phyloP scores from a whole-genome alignment of 2,113 vertebrate species.

The Sinocyclocheilus rhinocerous region DNA sequence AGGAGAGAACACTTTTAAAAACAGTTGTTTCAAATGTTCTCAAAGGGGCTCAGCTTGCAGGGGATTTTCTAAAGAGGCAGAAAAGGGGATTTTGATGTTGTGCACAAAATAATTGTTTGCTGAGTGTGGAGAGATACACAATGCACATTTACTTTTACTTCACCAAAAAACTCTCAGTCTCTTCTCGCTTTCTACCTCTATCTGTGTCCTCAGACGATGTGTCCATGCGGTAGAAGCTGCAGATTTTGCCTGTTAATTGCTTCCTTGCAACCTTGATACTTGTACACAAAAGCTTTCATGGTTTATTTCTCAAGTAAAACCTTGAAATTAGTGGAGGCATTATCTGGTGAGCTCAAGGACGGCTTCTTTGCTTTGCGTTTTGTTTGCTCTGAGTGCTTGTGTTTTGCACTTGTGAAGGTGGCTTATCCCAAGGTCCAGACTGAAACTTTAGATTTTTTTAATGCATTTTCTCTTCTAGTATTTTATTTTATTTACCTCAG shows the following conservation, averaged over 20 bases:
- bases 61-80: conserved; percentile 38
- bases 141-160: conserved; percentile 37
- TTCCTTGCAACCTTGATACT: conserved; percentile 6
- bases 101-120: conserved; percentile 27
- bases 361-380: background rate
- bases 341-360: conserved; percentile 25
- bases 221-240: conserved; percentile 6
- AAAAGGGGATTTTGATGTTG: conserved; percentile 30
- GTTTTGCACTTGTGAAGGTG: background rate
- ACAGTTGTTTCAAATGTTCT: conserved; percentile 38
- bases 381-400: background rate
- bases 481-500: background rate
- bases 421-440: background rate
- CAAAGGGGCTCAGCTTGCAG: conserved; percentile 6
- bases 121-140: background rate
- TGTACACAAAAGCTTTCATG: background rate
- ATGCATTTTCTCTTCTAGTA: no score
- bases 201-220: conserved; percentile 8
- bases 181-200: conserved; percentile 6
- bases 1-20: background rate
- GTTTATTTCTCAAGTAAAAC: conserved; percentile 33
- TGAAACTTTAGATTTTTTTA: background rate
- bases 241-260: conserved; percentile 18
- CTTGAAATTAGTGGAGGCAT: conserved; percentile 34
- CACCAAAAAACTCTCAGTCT: background rate